phyloP scores from a whole-genome alignment of 2,888 invertebrate species.

The Stenodera caucasica region DNA sequence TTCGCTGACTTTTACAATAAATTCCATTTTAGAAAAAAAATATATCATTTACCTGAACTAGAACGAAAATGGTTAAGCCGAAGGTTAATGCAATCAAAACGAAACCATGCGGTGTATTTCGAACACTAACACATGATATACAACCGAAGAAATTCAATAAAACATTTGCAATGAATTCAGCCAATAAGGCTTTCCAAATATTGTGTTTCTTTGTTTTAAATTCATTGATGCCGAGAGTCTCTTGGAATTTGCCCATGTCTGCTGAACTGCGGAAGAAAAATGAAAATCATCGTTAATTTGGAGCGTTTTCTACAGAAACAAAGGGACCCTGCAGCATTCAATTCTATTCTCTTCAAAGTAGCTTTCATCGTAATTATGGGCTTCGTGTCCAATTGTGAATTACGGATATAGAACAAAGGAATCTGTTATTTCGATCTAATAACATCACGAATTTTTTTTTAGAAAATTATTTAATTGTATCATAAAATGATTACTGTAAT shows the following conservation, averaged over 20 bases:
- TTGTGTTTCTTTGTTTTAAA: constrained; percentile 66
- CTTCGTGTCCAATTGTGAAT: too few species aligned
- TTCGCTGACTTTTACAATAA: too few species aligned
- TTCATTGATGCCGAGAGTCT: constrained; percentile 71
- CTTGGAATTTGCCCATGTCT: constrained; percentile 61
- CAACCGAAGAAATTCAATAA: constrained; percentile 89
- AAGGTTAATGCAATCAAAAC: constrained; percentile 81
- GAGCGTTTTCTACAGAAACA: too few species aligned
- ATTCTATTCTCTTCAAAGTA: not conserved
- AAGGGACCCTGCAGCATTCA: not conserved
- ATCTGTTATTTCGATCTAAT: not conserved
- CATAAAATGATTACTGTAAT: not conserved
- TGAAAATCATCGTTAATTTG: too few species aligned
- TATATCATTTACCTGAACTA: constrained; percentile 66
- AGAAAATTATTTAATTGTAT: not conserved
- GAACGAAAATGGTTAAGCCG: constrained; percentile 81
- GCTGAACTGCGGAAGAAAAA: not conserved
- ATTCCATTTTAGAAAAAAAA: too few species aligned
- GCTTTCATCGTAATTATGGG: not conserved
- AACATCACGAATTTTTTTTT: not conserved
- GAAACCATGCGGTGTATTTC: constrained; percentile 53
- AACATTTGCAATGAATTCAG: constrained; percentile 86
- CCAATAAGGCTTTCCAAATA: constrained; percentile 79
- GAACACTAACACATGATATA: constrained; percentile 70
- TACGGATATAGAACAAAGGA: not conserved